These are phyloP conservation scores for Danio albolineatus DNA, from an alignment of 2,797 vertebrate genomes.

Conservation along the genomic window DNA sequence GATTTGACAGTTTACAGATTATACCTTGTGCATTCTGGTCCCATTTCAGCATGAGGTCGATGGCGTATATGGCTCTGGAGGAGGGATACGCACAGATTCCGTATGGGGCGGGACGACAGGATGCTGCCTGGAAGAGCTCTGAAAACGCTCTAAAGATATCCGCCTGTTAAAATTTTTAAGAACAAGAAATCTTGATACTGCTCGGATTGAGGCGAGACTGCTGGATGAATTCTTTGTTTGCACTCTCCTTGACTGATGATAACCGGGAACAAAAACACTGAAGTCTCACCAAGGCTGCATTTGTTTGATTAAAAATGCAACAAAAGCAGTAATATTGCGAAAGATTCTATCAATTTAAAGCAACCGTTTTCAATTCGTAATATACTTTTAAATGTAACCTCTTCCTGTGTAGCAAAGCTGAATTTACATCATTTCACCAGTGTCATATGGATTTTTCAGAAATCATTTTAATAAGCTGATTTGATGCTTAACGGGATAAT, in stretches of 20 bases:
- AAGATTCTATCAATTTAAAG: too few species aligned
- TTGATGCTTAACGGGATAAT: too few species aligned
- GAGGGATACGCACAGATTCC: constrained; percentile 87
- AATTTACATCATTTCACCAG: too few species aligned
- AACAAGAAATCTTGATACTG: not conserved
- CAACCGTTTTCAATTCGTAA: too few species aligned
- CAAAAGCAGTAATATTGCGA: too few species aligned
- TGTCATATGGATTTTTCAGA: too few species aligned
- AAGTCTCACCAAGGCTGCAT: too few species aligned
- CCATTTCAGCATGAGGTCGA: constrained; percentile 96
- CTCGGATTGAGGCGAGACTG: not conserved
- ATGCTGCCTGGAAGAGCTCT: constrained; percentile 86
- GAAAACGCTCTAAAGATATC: constrained; percentile 84
- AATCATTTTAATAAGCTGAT: too few species aligned
- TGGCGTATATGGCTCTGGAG: constrained; percentile 90
- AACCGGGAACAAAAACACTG: not conserved
- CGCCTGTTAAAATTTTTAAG: constrained; percentile 68
- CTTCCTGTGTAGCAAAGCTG: too few species aligned
- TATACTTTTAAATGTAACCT: too few species aligned
- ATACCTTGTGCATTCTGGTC: constrained; percentile 42
- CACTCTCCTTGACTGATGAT: not conserved
- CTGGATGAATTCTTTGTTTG: not conserved
- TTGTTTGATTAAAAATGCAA: too few species aligned
- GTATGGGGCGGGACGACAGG: constrained; percentile 84
- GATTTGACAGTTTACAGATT: not conserved